Conservation (phyloP, 2,797 vertebrate species). For the Melanotaenia nigrans region DNA sequence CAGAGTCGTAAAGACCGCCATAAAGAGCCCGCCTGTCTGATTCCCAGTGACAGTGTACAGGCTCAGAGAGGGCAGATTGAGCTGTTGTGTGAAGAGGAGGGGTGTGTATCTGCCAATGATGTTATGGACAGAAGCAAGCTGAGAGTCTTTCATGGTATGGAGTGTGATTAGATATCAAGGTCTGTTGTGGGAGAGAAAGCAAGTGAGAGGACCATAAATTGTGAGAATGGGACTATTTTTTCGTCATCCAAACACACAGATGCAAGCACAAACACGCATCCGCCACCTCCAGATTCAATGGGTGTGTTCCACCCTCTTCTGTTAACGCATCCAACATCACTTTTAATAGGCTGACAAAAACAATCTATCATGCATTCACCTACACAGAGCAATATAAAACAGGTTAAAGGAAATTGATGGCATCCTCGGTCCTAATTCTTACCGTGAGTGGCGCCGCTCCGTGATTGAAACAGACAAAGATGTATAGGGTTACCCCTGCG, state of each 20-base stretch:
- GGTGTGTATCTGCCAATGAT: constrained; percentile 43
- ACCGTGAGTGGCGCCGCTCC: constrained; percentile 84
- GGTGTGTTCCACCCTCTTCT: constrained; percentile 68
- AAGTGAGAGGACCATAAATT: constrained; percentile 54
- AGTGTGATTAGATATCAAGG: constrained; percentile 60
- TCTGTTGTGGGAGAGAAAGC: constrained; percentile 41
- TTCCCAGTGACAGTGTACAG: constrained; percentile 73
- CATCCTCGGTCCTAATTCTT: constrained; percentile 91
- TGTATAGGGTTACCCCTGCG: constrained; percentile 90
- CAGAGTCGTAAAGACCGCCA: constrained; percentile 72
- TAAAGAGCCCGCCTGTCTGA: constrained; percentile 77
- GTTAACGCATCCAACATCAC: constrained; percentile 79
- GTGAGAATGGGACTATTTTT: constrained; percentile 27
- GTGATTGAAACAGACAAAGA: constrained; percentile 97
- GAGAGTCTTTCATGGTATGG: constrained; percentile 61
- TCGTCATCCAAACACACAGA: constrained; percentile 28
- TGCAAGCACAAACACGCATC: constrained; percentile 19
- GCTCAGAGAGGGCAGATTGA: constrained; percentile 66
- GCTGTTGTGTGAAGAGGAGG: constrained; percentile 52
- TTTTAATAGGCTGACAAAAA: constrained; percentile 95
- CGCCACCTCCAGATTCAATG: constrained; percentile 7
- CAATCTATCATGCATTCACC: constrained; percentile 90
- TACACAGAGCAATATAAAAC: constrained; percentile 89
- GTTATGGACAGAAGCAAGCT: constrained; percentile 61
- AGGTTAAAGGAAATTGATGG: constrained; percentile 95